Conservation (phyloP, 2,888 invertebrate species). For the Lasius platythorax region DNA sequence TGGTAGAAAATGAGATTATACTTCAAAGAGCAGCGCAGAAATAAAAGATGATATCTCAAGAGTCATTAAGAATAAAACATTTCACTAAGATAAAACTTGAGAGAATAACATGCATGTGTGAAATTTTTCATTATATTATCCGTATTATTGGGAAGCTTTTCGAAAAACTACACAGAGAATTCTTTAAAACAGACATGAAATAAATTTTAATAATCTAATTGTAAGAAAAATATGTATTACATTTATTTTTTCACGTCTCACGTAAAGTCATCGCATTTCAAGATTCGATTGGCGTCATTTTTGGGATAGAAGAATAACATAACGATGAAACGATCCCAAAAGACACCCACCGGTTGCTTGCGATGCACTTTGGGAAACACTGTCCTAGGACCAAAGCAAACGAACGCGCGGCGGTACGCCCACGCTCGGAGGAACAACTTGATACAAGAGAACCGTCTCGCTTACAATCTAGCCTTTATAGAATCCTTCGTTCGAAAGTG, state of each 20-base stretch:
- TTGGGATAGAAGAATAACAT: background rate
- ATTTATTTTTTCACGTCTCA: background rate
- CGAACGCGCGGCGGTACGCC: conserved; percentile 69
- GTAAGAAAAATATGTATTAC: background rate
- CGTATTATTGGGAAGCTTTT: background rate
- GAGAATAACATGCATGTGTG: background rate
- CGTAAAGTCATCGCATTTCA: background rate
- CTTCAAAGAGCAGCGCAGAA: background rate
- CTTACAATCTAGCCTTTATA: conserved; percentile 79
- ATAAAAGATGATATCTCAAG: conserved; percentile 1
- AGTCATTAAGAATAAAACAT: conserved; percentile 10
- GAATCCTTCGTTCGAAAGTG: conserved; percentile 71
- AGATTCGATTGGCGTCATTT: conserved; percentile 5
- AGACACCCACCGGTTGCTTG: background rate
- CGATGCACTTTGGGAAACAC: conserved; percentile 71
- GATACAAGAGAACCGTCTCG: conserved; percentile 79
- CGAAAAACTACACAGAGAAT: background rate
- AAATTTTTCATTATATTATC: background rate
- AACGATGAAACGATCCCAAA: background rate
- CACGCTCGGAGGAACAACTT: conserved; percentile 77
- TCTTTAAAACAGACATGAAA: background rate
- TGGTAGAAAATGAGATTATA: conserved; percentile 2
- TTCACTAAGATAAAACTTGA: background rate
- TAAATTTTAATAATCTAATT: background rate
- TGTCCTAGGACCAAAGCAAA: conserved; percentile 69